These are phyloP conservation scores for Nothura maculosa DNA, from an alignment of 2,797 vertebrate genomes.

Conservation along the genomic window DNA sequence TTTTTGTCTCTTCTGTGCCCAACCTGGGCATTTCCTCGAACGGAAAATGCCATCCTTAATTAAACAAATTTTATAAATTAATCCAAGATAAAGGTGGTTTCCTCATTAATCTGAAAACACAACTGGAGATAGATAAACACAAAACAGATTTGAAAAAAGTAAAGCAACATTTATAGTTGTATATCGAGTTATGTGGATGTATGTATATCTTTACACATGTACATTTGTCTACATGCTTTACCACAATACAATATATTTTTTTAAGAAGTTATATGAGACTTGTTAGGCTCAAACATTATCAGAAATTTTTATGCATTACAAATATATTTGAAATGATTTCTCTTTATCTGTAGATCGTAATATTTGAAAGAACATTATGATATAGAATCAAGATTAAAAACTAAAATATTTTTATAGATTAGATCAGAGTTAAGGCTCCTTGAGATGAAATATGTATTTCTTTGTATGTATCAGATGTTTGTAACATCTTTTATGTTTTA, in stretches of 20 bases:
- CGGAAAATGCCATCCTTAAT: not conserved
- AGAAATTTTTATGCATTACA: not conserved
- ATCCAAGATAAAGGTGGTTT: not conserved
- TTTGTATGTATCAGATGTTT: no score
- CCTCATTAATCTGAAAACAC: not conserved
- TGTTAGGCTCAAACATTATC: not conserved
- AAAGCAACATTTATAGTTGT: not conserved
- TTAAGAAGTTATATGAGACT: not conserved
- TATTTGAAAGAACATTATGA: not conserved
- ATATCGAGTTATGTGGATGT: not conserved
- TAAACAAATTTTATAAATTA: not conserved
- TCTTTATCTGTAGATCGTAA: not conserved
- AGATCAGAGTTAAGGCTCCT: not conserved
- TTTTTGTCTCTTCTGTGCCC: not conserved
- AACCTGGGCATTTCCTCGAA: not conserved
- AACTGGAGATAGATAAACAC: not conserved
- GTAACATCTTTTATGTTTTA: not conserved
- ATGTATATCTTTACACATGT: not conserved
- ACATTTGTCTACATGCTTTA: not conserved
- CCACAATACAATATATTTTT: not conserved
- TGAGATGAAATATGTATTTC: fast-evolving
- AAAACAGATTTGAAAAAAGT: not conserved
- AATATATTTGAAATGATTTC: no score
- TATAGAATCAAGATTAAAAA: not conserved
- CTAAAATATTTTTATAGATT: not conserved